Evolutionary conservation across 2,113 vertebrate species (phyloP).

Genomic region (Cygnus buccinator): DNA sequence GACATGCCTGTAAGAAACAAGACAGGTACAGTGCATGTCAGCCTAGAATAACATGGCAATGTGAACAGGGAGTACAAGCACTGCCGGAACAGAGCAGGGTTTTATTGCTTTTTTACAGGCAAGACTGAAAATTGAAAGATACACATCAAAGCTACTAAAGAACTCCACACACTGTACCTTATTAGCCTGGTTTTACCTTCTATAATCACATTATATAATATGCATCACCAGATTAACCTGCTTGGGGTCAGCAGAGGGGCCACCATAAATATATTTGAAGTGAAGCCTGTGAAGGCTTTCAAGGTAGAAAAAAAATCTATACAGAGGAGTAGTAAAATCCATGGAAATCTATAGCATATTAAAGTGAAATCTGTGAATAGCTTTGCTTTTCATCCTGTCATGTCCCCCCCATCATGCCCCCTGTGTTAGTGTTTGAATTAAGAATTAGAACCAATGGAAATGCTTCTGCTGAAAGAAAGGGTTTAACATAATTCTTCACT

Average conservation of each 20-base stretch:
- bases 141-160: constrained; percentile 72
- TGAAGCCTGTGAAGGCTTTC: constrained; percentile 59
- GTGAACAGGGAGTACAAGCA: constrained; percentile 39
- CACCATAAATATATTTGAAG: constrained; percentile 65
- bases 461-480: constrained; percentile 24
- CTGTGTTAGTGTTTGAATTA: constrained; percentile 29
- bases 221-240: constrained; percentile 66
- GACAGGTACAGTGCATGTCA: constrained; percentile 32
- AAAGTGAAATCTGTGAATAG: constrained; percentile 61
- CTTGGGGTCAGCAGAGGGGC: constrained; percentile 49
- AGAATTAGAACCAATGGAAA: constrained; percentile 69
- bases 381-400: constrained; percentile 45
- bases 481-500: constrained; percentile 14
- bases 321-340: constrained; percentile 57
- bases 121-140: constrained; percentile 73
- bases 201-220: constrained; percentile 70
- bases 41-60: constrained; percentile 15
- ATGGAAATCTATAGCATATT: constrained; percentile 47
- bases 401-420: neutral
- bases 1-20: constrained; percentile 57
- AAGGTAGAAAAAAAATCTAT: constrained; percentile 36
- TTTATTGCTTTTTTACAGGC: constrained; percentile 41
- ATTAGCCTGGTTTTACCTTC: constrained; percentile 68
- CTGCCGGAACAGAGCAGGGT: neutral
- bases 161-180: constrained; percentile 48